Conservation (phyloP, 2,113 vertebrate genomes). For the Daphoenositta chrysoptera region DNA sequence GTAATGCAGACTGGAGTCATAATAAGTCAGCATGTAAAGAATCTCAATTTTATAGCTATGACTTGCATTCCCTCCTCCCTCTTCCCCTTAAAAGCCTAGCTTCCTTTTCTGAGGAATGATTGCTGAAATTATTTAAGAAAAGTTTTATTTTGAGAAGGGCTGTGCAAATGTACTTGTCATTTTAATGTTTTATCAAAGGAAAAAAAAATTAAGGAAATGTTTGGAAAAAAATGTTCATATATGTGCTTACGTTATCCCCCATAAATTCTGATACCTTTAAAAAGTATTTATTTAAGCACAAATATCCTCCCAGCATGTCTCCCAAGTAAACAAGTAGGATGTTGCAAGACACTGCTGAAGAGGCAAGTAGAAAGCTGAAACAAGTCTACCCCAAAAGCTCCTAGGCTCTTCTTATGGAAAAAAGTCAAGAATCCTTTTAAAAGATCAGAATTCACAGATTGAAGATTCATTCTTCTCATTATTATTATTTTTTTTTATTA, state of each 20-base stretch:
- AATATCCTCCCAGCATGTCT: neutral
- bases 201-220: neutral
- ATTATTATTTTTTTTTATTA: neutral
- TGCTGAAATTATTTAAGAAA: neutral
- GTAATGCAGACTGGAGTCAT: neutral
- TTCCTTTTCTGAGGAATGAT: neutral
- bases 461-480: neutral
- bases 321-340: neutral
- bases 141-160: neutral
- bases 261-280: neutral
- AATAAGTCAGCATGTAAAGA: slow-evolving; percentile 7
- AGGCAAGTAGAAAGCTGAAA: neutral
- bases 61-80: neutral
- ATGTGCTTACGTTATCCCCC: neutral
- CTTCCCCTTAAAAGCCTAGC: neutral
- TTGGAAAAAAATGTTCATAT: neutral
- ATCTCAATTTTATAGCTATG: neutral
- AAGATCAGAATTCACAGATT: neutral
- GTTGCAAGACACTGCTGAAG: neutral
- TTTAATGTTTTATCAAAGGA: neutral
- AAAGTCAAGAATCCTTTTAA: neutral
- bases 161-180: neutral
- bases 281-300: neutral
- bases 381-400: neutral
- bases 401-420: neutral